phyloP scores from a whole-genome alignment of 2,888 invertebrate species.

The Hanleya hanleyi region DNA sequence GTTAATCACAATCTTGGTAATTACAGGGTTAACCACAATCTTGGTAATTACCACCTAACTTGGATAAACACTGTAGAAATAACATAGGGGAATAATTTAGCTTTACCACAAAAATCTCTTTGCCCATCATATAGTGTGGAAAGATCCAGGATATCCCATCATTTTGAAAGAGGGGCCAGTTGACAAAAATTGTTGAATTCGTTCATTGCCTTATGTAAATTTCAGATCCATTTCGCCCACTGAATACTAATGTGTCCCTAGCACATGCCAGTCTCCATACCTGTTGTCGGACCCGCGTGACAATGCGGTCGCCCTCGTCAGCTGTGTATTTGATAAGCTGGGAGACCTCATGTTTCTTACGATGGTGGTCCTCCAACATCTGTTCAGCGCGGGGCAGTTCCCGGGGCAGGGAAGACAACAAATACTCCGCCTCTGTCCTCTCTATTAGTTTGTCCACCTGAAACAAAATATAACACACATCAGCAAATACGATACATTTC shows the following conservation, averaged over 20 bases:
- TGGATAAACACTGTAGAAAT: too few species aligned
- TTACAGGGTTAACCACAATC: too few species aligned
- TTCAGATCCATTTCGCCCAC: too few species aligned
- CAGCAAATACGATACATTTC: neutral
- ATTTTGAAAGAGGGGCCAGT: too few species aligned
- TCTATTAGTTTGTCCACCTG: constrained; percentile 79
- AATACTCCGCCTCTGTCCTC: constrained; percentile 76
- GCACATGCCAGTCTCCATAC: constrained; percentile 56
- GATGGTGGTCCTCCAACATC: constrained; percentile 79
- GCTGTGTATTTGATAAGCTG: constrained; percentile 81
- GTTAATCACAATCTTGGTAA: neutral
- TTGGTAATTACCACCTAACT: too few species aligned
- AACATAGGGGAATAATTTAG: too few species aligned
- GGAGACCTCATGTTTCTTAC: constrained; percentile 79
- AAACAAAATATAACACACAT: constrained; percentile 40
- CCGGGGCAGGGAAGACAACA: constrained; percentile 72
- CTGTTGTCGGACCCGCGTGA: constrained; percentile 81
- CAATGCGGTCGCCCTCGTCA: constrained; percentile 81
- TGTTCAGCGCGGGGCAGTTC: constrained; percentile 77
- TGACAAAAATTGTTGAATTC: too few species aligned
- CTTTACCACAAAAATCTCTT: too few species aligned
- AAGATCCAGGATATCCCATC: too few species aligned
- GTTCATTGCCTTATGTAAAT: too few species aligned
- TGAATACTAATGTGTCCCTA: neutral
- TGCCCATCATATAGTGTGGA: too few species aligned